These are phyloP conservation scores for Pseudobourletiella spinata DNA, from an alignment of 1,140 invertebrate genomes.

Conservation along the genomic window DNA sequence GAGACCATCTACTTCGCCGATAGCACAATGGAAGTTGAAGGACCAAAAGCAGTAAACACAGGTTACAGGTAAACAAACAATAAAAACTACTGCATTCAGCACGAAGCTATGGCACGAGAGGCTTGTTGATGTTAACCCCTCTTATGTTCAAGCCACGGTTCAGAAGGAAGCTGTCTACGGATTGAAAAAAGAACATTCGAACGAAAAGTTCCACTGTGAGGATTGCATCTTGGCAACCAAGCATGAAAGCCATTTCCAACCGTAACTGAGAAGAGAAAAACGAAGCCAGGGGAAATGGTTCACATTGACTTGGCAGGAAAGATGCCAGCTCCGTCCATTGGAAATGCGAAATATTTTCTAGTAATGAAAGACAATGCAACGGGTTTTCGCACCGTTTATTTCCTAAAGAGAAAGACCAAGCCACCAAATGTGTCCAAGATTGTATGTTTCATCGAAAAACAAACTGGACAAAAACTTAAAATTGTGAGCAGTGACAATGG, in stretches of 20 bases:
- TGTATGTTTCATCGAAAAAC: constrained; percentile 35
- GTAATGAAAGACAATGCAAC: constrained; percentile 43
- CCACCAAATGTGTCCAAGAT: constrained; percentile 37
- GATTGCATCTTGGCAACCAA: constrained; percentile 1
- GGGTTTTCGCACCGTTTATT: constrained; percentile 39
- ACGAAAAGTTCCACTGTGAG: neutral
- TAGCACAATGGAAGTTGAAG: neutral
- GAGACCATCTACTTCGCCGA: constrained; percentile 2
- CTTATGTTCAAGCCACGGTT: constrained; percentile 11
- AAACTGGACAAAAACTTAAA: neutral
- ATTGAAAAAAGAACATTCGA: neutral
- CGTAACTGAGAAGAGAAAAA: neutral
- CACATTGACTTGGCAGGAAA: constrained; percentile 42
- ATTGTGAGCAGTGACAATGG: no score
- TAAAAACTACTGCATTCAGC: neutral
- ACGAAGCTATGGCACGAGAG: constrained; percentile 8
- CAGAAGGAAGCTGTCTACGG: constrained; percentile 12
- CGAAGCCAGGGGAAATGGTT: constrained; percentile 9
- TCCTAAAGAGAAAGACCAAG: constrained; percentile 42
- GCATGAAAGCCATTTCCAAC: neutral
- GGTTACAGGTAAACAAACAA: neutral
- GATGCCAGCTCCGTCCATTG: constrained; percentile 40
- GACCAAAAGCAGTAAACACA: neutral
- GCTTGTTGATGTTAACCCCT: constrained; percentile 17
- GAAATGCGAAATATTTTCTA: constrained; percentile 39